phyloP scores from a whole-genome alignment of 35 echinoderm and acorn worm species.

The Ptychodera flava region DNA sequence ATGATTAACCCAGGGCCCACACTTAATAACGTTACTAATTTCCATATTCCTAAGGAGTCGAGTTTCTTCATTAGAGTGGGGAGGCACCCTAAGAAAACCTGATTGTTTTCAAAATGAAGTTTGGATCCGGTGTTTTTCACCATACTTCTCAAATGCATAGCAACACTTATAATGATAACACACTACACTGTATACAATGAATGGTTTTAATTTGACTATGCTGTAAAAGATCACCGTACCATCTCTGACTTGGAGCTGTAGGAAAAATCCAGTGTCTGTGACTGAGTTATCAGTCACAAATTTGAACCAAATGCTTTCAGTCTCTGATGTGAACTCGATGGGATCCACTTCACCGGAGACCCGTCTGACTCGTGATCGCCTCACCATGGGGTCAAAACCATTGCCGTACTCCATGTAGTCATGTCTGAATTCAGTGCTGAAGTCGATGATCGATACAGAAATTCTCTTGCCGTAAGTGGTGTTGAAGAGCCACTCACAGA shows the following conservation, averaged over 20 bases:
- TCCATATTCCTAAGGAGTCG: too few species aligned
- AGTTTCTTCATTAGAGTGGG: too few species aligned
- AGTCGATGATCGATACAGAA: background rate
- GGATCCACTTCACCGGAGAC: background rate
- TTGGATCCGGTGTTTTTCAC: too few species aligned
- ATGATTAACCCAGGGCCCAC: too few species aligned
- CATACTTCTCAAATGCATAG: too few species aligned
- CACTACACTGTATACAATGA: too few species aligned
- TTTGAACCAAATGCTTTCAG: background rate
- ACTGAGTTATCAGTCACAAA: background rate
- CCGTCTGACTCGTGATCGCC: background rate
- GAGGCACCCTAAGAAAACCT: too few species aligned
- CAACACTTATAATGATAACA: too few species aligned
- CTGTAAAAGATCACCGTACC: too few species aligned
- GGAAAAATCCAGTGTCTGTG: background rate
- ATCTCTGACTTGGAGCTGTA: background rate
- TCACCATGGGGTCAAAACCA: background rate
- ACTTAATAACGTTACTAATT: too few species aligned
- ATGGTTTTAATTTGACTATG: too few species aligned
- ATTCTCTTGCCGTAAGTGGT: background rate
- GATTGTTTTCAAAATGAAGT: too few species aligned
- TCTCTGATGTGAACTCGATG: background rate
- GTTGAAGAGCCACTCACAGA: background rate
- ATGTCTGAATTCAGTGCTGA: background rate
- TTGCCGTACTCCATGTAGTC: background rate